Evolutionary conservation across 2,797 vertebrate species (phyloP), one percentile per base, ranked within the genome.

Genomic region (Tadarida brasiliensis): DNA sequence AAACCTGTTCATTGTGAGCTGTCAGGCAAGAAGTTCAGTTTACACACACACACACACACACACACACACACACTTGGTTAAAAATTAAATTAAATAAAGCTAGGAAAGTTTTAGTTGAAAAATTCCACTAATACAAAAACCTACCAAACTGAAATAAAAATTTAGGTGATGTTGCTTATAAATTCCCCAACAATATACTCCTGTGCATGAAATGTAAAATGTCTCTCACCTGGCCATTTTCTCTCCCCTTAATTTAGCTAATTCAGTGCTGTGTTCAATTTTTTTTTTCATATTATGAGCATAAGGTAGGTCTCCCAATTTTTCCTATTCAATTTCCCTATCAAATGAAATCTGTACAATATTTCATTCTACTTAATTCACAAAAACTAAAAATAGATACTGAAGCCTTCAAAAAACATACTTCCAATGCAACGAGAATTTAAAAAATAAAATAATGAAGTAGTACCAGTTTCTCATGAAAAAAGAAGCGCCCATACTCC

Each of bases 241-340:
- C 65, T 68, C 57, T 74, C 24, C 54, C 19, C 11, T 33, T 88
- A 49, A 63, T 49, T 74, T 81, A 81, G 59, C 59, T 70, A 70
- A 63, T 28, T 17, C 8, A 12, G 19, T 49, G 4, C 47, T 44
- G 3, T 44, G 11, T 61, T 77, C 49, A 76, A 24, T 12, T 70
- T 7, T 68, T 39, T 47, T 71, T 61, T 94, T 63, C 30, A 35
- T 85, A 80, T 74, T 49, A 47, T 33, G 30, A 81, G 4, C 47
- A 61, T 80, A 26, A 83, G 28, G 28, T 56, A 59, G 11, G 11
- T 76, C 44, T 86, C 16, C 61, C 47, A 77, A 54, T 33, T 78
- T 83, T 83, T 82, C 33, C 81, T 93, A 76, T n/a, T 28, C 14
- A 87, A 76, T 76, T 82, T 70, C 35, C 35, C 49, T 95, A 59